A percentile compares a stretch with the other conserved stretches of the same genome.
Evolutionary conservation across 2,797 vertebrate species (phyloP).

Genomic region (Cuniculus paca): DNA sequence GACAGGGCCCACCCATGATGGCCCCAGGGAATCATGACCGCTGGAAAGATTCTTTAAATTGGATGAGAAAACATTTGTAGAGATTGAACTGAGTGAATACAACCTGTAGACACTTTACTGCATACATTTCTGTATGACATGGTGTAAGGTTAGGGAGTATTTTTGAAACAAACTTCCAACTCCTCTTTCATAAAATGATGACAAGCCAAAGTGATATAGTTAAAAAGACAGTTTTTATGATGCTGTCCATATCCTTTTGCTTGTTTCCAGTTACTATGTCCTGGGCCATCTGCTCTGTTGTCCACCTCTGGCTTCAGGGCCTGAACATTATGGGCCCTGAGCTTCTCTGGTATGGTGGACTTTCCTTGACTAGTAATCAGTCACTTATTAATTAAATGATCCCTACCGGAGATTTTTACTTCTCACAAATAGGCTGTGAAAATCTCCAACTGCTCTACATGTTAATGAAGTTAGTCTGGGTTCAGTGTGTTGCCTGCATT

Average conservation of each 20-base stretch:
- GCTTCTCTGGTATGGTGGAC: background rate
- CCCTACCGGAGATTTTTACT: background rate
- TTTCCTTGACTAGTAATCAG: conserved; percentile 13
- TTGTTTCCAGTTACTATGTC: background rate
- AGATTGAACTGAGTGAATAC: background rate
- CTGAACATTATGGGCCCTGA: background rate
- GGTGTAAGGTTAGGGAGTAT: background rate
- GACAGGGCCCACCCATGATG: background rate
- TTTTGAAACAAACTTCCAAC: conserved; percentile 42
- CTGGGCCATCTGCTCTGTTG: background rate
- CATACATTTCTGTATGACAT: background rate
- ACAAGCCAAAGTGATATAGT: background rate
- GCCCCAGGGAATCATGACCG: background rate
- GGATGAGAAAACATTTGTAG: conserved; percentile 27
- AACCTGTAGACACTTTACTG: background rate
- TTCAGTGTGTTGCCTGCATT: background rate
- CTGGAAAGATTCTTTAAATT: conserved; percentile 42
- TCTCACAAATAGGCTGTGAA: background rate
- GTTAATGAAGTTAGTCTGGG: background rate
- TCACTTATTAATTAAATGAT: conserved; percentile 40
- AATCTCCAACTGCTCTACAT: background rate
- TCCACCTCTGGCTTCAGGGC: background rate
- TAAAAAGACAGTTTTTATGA: background rate
- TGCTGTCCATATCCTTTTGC: background rate
- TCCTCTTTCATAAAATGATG: background rate